Evolutionary conservation across 2,888 invertebrate species (phyloP), one percentile per base, ranked within the genome.

Genomic region (Sphaerophoria rueppellii): DNA sequence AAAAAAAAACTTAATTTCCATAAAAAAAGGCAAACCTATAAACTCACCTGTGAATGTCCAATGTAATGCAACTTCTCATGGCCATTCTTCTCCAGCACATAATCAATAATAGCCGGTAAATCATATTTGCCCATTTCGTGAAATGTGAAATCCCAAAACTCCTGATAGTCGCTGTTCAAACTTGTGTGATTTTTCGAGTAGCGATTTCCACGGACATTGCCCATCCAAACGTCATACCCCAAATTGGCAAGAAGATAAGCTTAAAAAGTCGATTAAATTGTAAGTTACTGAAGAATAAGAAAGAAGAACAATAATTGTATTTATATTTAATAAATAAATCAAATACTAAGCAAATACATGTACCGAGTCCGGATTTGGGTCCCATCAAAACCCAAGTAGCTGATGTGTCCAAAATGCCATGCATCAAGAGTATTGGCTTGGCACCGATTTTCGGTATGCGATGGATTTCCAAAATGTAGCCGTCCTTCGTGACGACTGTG

Each of bases 81-180:
- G 2, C 94, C 93, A 0, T 96, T 95, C 6, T 89, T 87, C 4
- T 90, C 89, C 6, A 95, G 90, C 34, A 95, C 93, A 89, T 95
- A 94, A 90, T 98, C 96, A 67, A 98, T 95, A 93, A 95, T 96
- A 0, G 96, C 94, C 0, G 98, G 97, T 63, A 98, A 89, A 91
- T 98, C 98, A 87, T 94, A 94, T 71, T 93, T 88, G 0, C 95
- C 95, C 93, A 95, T 95, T 90, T 96, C 95, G 87, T 96, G 95
- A 92, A 94, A 96, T 82, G 95, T 95, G 88, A 93, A 95, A 86
- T 93, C 92, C 95, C 94, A 95, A 90, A 94, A 95, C 69, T 92
- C 91, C 87, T 90, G 90, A 77, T 89, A 89, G 79, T 91, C 89
- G 35, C 90, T 90, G 77, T 90, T 90, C 0, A 91, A 87, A 58